Evolutionary conservation across 2,113 vertebrate genomes (phyloP), one percentile per base, ranked within the genome.

Genomic region (Furnarius figulus): DNA sequence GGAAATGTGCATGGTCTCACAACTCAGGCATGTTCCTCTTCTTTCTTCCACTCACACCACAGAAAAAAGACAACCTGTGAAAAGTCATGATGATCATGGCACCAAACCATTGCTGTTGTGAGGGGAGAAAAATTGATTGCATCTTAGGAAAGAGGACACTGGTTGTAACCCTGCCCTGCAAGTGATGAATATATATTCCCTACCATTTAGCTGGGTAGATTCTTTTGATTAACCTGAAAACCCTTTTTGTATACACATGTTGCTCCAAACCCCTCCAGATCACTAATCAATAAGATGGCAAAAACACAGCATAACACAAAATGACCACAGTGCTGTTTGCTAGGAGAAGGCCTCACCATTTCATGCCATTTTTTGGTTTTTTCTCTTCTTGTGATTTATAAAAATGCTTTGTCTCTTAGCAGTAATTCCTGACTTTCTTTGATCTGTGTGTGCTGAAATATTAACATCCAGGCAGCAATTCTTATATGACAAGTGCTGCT

Each of bases 91-190:
- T 37, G 30, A 59, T 12, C 10, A 31, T 1, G 0, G 15, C 65
- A 80, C n/a, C 12, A 47, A 13, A 61, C 10, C 40, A 55, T 46
- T 0, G 0, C 33, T 55, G 53, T 33, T 78, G 8, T 8, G 33
- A 42, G 27, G 24, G 9, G 10, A 86, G 27, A 58, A 74, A 50
- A 66, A 5, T 22, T 70, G 22, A 13, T 19, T 59, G 27, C 1
- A 0, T 68, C 40, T 84, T 65, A 88, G 67, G 21, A 39, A 82
- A 65, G 88, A 85, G n/a, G 16, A 81, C 15, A 79, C 8, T 52
- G 25, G 8, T 56, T 61, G n/a, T 65, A 81, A 59, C 23, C 35
- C 40, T 83, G 87, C 27, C 59, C 40, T 67, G 39, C 56, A 73
- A 52, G 37, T 14, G 23, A 76, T 27, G 3, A 73, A 47, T 74